Conservation (phyloP, 1,140 invertebrate species). For the Portunus trituberculatus region DNA sequence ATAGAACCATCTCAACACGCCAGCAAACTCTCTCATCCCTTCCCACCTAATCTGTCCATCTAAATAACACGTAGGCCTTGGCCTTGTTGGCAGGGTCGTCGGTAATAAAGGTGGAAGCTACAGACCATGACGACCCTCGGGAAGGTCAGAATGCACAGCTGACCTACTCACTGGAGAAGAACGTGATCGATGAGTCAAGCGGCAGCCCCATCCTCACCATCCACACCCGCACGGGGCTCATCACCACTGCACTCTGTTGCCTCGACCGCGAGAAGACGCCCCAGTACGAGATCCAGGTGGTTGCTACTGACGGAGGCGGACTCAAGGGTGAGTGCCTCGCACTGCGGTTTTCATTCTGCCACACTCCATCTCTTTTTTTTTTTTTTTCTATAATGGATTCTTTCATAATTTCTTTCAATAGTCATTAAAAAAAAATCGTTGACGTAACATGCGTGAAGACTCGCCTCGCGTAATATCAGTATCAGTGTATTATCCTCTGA, state of each 20-base stretch:
- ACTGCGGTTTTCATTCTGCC: too few species aligned
- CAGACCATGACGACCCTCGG: slow-evolving; percentile 27
- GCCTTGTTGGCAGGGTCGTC: background rate
- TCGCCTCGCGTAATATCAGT: too few species aligned
- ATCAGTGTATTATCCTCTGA: too few species aligned
- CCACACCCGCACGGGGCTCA: slow-evolving; percentile 4
- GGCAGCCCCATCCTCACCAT: slow-evolving; percentile 44
- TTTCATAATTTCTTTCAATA: too few species aligned
- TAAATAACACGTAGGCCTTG: too few species aligned
- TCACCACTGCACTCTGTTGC: slow-evolving; percentile 46
- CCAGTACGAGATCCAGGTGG: slow-evolving; percentile 37
- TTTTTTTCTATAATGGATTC: too few species aligned
- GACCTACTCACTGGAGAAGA: slow-evolving; percentile 44
- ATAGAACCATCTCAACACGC: too few species aligned
- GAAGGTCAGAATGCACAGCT: slow-evolving; percentile 35
- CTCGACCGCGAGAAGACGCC: slow-evolving; percentile 47
- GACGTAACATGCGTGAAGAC: too few species aligned
- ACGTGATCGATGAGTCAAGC: slow-evolving; percentile 28
- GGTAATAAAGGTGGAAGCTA: background rate
- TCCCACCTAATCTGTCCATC: too few species aligned
- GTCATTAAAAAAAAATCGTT: too few species aligned
- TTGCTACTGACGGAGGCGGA: slow-evolving; percentile 43
- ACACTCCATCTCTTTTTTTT: too few species aligned
- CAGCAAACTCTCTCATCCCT: too few species aligned
- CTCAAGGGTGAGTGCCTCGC: slow-evolving; percentile 30